These are phyloP conservation scores for Dryas iulia DNA, from an alignment of 1,140 invertebrate species.

Conservation along the genomic window DNA sequence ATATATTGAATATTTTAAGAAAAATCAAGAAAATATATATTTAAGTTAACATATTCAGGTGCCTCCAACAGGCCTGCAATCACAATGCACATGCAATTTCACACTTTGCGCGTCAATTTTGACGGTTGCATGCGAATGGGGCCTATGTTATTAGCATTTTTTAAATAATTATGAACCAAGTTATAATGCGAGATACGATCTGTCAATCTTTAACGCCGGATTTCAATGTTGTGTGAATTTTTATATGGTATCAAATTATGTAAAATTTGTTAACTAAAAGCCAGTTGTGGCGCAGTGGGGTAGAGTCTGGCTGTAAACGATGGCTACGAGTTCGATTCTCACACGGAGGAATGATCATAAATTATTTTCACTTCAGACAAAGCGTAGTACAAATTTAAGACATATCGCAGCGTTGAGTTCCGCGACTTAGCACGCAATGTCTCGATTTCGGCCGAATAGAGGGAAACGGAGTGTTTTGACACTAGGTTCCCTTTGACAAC, in stretches of 20 bases:
- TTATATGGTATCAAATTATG: neutral
- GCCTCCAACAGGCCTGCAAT: conserved; percentile 42
- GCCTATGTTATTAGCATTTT: conserved; percentile 26
- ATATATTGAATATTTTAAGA: neutral
- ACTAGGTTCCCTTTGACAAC: too few species aligned
- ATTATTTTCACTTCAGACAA: too few species aligned
- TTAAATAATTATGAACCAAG: conserved; percentile 13
- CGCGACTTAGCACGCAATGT: too few species aligned
- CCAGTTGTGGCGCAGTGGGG: too few species aligned
- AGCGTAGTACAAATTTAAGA: too few species aligned
- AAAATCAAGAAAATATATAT: neutral
- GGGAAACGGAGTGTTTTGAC: too few species aligned
- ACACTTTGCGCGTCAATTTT: conserved; percentile 53
- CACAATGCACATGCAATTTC: conserved; percentile 49
- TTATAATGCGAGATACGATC: conserved; percentile 13
- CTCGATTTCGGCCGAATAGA: too few species aligned
- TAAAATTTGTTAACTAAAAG: too few species aligned
- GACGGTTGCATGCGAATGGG: conserved; percentile 56
- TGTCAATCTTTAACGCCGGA: conserved; percentile 6
- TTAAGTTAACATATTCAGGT: conserved; percentile 13
- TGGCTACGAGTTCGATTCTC: too few species aligned
- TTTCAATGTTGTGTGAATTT: neutral
- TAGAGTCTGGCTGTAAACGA: too few species aligned
- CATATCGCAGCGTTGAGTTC: too few species aligned
- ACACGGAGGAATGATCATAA: too few species aligned